phyloP scores from a whole-genome alignment of 2,113 vertebrate species.

The Pimephales promelas region DNA sequence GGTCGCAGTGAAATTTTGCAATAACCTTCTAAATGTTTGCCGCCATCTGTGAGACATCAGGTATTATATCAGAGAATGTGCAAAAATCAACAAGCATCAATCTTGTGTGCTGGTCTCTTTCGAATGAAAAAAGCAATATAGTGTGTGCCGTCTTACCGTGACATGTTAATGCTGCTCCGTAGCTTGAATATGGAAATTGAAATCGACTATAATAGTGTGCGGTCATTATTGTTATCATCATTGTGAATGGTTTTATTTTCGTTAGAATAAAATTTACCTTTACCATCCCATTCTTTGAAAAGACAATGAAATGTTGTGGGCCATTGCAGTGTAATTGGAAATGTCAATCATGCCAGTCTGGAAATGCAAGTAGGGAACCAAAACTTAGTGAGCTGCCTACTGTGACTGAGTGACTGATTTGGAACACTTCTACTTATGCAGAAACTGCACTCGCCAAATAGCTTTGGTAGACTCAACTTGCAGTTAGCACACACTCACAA shows the following conservation, averaged over 20 bases:
- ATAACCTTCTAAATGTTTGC: conserved; percentile 32
- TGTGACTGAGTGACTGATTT: not conserved
- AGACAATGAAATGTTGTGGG: conserved; percentile 78
- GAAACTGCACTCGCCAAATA: no score
- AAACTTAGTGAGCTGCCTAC: not conserved
- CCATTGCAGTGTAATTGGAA: conserved; percentile 80
- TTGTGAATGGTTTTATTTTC: conserved; percentile 12
- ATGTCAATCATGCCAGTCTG: conserved; percentile 68
- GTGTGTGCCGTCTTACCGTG: not conserved
- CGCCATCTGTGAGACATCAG: conserved; percentile 12
- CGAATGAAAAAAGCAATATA: not conserved
- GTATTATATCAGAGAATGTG: conserved; percentile 10
- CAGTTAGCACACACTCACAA: no score
- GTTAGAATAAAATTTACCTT: conserved; percentile 65
- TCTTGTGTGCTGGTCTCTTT: not conserved
- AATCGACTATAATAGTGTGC: not conserved
- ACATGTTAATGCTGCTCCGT: not conserved
- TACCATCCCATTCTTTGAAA: conserved; percentile 65
- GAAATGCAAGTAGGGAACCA: not conserved
- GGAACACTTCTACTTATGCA: no score
- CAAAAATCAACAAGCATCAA: conserved; percentile 15
- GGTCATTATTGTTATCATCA: not conserved
- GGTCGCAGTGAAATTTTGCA: conserved; percentile 7
- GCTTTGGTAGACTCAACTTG: no score
- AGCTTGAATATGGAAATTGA: not conserved